phyloP scores from a whole-genome alignment of 2,888 invertebrate species.

The Mechanitis messenoides region DNA sequence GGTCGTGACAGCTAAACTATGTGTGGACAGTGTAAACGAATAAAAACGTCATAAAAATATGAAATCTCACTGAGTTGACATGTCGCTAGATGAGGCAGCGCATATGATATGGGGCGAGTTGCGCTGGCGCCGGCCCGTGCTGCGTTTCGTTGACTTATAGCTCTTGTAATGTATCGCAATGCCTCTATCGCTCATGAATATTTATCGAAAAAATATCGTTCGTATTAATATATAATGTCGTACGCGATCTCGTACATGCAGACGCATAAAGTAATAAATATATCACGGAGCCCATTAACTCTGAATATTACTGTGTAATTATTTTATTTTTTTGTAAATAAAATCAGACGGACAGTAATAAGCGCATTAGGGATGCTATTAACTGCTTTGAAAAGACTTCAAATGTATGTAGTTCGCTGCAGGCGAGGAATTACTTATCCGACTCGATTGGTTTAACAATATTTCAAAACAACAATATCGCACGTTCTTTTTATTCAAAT shows the following conservation, averaged over 20 bases:
- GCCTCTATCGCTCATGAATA: slow-evolving; percentile 75
- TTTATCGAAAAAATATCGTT: slow-evolving; percentile 65
- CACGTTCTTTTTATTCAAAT: slow-evolving; percentile 33
- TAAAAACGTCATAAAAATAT: slow-evolving; percentile 65
- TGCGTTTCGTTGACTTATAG: slow-evolving; percentile 71
- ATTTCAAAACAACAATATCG: slow-evolving; percentile 37
- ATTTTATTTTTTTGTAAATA: slow-evolving; percentile 58
- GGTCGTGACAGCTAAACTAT: slow-evolving; percentile 56
- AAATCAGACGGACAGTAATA: slow-evolving; percentile 54
- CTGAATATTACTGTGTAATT: slow-evolving; percentile 57
- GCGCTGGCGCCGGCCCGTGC: slow-evolving; percentile 41
- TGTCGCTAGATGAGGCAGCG: slow-evolving; percentile 51
- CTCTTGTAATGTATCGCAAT: slow-evolving; percentile 69
- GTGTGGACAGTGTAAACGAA: slow-evolving; percentile 54
- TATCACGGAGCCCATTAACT: slow-evolving; percentile 55
- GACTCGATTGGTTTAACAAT: slow-evolving; percentile 26
- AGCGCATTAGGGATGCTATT: slow-evolving; percentile 57
- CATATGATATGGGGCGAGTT: slow-evolving; percentile 37
- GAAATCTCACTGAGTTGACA: slow-evolving; percentile 61
- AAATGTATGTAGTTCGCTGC: slow-evolving; percentile 46
- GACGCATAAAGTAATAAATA: slow-evolving; percentile 64
- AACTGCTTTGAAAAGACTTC: slow-evolving; percentile 41
- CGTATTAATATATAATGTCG: slow-evolving; percentile 55
- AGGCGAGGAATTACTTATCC: slow-evolving; percentile 46
- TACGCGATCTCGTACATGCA: slow-evolving; percentile 44